Percentiles rank a stretch among this genome's conserved stretches.
phyloP scores from a whole-genome alignment of 2,113 vertebrate species.

The Geococcyx californianus region DNA sequence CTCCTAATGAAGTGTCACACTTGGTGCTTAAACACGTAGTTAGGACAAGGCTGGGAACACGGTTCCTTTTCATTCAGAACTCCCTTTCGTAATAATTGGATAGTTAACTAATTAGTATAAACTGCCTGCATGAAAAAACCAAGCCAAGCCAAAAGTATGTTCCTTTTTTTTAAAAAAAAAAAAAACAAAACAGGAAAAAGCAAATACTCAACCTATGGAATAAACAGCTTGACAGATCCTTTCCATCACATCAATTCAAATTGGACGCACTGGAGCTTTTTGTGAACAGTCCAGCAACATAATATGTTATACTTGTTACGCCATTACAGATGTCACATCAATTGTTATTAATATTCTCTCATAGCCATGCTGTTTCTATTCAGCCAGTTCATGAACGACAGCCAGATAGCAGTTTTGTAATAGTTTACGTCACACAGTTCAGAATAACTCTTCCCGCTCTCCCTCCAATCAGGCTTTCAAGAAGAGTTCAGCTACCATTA shows the following conservation, averaged over 20 bases:
- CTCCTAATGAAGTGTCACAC: conserved; percentile 27
- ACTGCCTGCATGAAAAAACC: not conserved
- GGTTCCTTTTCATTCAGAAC: conserved; percentile 35
- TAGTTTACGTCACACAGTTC: not conserved
- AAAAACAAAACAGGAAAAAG: not conserved
- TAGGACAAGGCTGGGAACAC: not conserved
- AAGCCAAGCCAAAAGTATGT: not conserved
- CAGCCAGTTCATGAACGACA: not conserved
- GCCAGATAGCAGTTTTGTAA: not conserved
- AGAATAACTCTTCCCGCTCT: not conserved
- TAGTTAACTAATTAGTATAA: conserved; percentile 57
- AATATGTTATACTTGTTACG: not conserved
- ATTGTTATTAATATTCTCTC: conserved; percentile 3
- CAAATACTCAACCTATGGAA: not conserved
- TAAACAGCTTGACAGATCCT: conserved; percentile 5
- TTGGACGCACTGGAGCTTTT: not conserved
- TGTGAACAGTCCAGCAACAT: not conserved
- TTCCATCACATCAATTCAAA: conserved; percentile 24
- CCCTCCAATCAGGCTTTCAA: not conserved
- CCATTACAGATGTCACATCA: conserved; percentile 12
- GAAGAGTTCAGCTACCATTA: not conserved
- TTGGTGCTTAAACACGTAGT: not conserved
- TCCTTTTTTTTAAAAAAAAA: not conserved
- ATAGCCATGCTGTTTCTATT: not conserved
- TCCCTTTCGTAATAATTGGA: conserved; percentile 54